Evolutionary conservation across 2,797 vertebrate genomes (phyloP).

Genomic region (Melanotaenia maccullochi): DNA sequence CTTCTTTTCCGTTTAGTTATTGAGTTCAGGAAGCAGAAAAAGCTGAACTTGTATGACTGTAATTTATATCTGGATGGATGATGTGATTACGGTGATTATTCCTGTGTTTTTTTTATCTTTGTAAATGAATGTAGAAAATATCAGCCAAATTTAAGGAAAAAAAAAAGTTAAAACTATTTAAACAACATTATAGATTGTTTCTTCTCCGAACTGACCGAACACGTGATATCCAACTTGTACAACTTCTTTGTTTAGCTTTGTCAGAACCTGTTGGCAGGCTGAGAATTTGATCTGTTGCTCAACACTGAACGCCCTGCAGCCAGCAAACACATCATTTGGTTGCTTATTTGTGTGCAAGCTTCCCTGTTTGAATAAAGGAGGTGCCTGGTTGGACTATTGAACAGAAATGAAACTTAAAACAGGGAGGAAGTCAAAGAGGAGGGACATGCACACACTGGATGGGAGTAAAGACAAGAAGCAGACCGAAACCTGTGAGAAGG

Average conservation of each 20-base stretch:
- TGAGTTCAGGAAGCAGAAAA: background rate
- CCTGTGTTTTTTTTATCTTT: background rate
- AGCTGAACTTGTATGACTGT: constrained; percentile 18
- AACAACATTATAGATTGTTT: background rate
- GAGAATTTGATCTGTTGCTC: constrained; percentile 11
- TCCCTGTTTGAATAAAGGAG: background rate
- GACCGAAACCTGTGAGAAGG: background rate
- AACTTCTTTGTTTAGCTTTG: background rate
- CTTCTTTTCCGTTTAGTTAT: background rate
- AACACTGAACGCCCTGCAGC: constrained; percentile 6
- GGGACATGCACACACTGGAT: background rate
- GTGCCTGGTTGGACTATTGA: background rate
- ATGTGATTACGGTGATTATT: background rate
- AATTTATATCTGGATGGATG: constrained; percentile 21
- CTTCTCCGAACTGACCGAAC: background rate
- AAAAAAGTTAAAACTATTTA: background rate
- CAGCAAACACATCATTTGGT: background rate
- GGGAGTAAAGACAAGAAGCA: background rate
- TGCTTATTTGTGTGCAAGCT: constrained; percentile 6
- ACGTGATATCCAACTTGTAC: background rate
- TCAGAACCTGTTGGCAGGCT: background rate
- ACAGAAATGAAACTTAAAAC: constrained; percentile 57
- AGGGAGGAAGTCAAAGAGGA: background rate
- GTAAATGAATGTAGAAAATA: constrained; percentile 1
- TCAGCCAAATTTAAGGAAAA: background rate